A percentile compares a stretch with the other conserved stretches of the same genome.
These are phyloP conservation scores for Drosophila teissieri DNA, from an alignment of 1,140 invertebrate species.

Conservation along the genomic window DNA sequence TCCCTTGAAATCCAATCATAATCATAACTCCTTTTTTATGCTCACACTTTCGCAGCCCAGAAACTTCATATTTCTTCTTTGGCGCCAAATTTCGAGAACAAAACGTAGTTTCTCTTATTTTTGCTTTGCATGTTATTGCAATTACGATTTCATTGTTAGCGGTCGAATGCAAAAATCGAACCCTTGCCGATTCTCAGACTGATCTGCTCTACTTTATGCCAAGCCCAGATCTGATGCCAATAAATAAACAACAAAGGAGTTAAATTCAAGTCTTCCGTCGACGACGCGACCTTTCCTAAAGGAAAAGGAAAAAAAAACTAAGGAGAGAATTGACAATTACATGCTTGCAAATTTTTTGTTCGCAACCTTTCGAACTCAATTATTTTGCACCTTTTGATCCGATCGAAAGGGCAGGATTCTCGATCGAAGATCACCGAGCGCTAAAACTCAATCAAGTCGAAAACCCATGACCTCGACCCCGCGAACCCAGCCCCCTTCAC, in stretches of 20 bases:
- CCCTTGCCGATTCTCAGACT: slow-evolving; percentile 44
- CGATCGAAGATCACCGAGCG: slow-evolving; percentile 48
- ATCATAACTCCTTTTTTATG: slow-evolving; percentile 20
- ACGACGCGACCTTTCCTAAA: slow-evolving; percentile 24
- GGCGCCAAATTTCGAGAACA: slow-evolving; percentile 53
- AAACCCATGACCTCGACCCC: slow-evolving; percentile 64
- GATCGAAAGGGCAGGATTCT: slow-evolving; percentile 56
- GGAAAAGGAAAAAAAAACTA: slow-evolving; percentile 8
- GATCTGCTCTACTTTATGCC: slow-evolving; percentile 54
- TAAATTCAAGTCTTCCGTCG: slow-evolving; percentile 63
- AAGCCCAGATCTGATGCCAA: slow-evolving; percentile 57
- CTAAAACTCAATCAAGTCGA: slow-evolving; percentile 80
- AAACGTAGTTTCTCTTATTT: slow-evolving; percentile 27
- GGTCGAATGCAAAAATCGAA: slow-evolving; percentile 64
- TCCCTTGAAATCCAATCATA: slow-evolving; percentile 25
- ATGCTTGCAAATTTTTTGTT: slow-evolving; percentile 82
- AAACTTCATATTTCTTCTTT: slow-evolving; percentile 28
- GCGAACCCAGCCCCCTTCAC: slow-evolving; percentile 41
- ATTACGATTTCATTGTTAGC: slow-evolving; percentile 71
- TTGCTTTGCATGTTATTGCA: slow-evolving; percentile 78
- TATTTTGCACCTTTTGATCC: slow-evolving; percentile 81
- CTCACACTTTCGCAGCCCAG: not conserved
- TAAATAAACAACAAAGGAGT: slow-evolving; percentile 82
- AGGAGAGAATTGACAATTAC: slow-evolving; percentile 75
- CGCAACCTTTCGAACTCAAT: slow-evolving; percentile 70